Evolutionary conservation across 2,888 invertebrate species (phyloP), one percentile per base, ranked within the genome.

Genomic region (Coenonympha arcania): DNA sequence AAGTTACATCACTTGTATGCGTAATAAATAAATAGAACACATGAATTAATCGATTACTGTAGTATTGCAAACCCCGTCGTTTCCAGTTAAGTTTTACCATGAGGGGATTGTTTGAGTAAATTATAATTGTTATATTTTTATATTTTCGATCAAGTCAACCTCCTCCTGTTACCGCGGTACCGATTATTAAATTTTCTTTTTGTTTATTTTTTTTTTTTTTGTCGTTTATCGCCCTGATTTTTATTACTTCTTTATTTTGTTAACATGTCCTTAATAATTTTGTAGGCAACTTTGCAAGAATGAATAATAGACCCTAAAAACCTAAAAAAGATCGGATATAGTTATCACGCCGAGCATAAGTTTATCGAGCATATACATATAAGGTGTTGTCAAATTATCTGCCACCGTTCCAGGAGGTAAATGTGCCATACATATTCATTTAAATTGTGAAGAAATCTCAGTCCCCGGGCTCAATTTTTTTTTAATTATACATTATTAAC

Each of bases 111-210:
- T 62, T 67, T 63, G 62, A 62, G 51, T 37, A 48, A 47, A 55
- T 60, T 48, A 65, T 19, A 11, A 36, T 9, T 50, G 42, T 57
- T 54, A 52, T 64, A 19, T 63, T 31, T 67, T 64, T 69, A 68
- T 68, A 67, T 63, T 71, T 70, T 68, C 58, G 64, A 67, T 66
- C 61, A 73, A 71, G 71, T 72, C 70, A 69, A 82, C 85, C 85
- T 85, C 85, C 85, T 80, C 85, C 85, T 85, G 85, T 85, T 84
- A 79, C 76, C 80, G 73, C 76, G 73, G 65, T 66, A 73, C 67
- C 68, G 68, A 47, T 13, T 18, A 43, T 42, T 24, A 42, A 22
- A 19, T 18, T 22, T 24, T 66, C 61, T 57, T 67, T 68, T 67
- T 62, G 58, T 65, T 61, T 54, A 58, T 50, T 34, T 15, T 50